A percentile compares a stretch with the other conserved stretches of the same genome.
phyloP scores from a whole-genome alignment of 2,888 invertebrate genomes.

The Rhopalosiphum nymphaeae region DNA sequence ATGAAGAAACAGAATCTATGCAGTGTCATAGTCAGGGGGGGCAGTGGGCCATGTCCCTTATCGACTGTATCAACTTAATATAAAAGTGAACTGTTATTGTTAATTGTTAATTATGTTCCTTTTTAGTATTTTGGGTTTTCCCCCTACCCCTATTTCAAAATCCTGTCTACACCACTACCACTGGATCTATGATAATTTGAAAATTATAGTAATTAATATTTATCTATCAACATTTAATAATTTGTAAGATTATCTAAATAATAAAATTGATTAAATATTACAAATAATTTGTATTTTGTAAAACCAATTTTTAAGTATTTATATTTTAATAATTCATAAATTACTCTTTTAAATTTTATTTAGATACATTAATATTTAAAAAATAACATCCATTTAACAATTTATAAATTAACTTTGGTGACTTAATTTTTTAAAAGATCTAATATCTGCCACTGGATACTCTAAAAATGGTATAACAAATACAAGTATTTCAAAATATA shows the following conservation, averaged over 20 bases:
- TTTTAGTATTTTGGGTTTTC: too few species aligned
- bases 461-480: not conserved
- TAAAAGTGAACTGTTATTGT: too few species aligned
- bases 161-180: too few species aligned
- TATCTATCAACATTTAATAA: not conserved
- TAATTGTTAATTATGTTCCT: too few species aligned
- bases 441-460: not conserved
- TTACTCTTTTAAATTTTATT: not conserved
- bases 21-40: too few species aligned
- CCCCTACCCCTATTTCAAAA: too few species aligned
- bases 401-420: not conserved
- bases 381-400: not conserved
- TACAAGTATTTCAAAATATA: not conserved
- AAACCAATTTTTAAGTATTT: not conserved
- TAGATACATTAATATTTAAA: not conserved
- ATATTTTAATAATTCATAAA: not conserved
- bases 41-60: too few species aligned
- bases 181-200: not conserved
- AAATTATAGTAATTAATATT: not conserved
- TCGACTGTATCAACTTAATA: too few species aligned
- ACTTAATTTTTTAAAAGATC: not conserved
- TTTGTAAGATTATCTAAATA: not conserved
- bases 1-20: not conserved
- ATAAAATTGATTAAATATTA: not conserved
- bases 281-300: not conserved